Evolutionary conservation across 2,888 invertebrate species (phyloP).

Genomic region (Brachyptera putata): DNA sequence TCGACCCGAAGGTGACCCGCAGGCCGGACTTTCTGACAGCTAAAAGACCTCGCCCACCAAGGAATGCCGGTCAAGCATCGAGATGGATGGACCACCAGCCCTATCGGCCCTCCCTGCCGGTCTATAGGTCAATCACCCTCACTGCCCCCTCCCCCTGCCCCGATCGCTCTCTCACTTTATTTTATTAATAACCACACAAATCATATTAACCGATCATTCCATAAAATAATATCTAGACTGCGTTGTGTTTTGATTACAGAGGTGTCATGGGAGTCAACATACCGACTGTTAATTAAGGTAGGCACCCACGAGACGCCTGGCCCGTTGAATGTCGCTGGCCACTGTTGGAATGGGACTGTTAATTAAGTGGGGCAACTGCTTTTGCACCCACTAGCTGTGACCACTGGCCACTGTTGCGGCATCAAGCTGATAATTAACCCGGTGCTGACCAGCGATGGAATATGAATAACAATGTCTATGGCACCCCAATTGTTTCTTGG

Average conservation of each 20-base stretch:
- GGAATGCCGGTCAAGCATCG: no score
- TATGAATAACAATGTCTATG: no score
- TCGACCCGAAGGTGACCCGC: background rate
- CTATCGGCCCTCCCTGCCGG: background rate
- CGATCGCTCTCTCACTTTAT: background rate
- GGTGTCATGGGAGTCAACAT: background rate
- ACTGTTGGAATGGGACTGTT: no score
- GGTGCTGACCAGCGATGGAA: no score
- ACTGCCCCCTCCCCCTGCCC: background rate
- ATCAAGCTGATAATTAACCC: no score
- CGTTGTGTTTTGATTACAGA: background rate
- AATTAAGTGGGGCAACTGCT: no score
- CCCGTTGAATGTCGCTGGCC: background rate
- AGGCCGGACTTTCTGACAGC: background rate
- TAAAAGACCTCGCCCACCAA: background rate
- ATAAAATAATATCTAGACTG: no score
- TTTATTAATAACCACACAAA: constrained; percentile 7
- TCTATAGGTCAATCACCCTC: background rate
- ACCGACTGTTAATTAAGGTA: background rate
- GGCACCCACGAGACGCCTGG: background rate
- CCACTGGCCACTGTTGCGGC: no score
- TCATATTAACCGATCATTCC: background rate
- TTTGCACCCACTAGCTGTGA: no score
- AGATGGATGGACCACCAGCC: background rate
- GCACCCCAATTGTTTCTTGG: no score